These are phyloP conservation scores for Aix galericulata DNA, from an alignment of 2,113 vertebrate genomes.

Conservation along the genomic window DNA sequence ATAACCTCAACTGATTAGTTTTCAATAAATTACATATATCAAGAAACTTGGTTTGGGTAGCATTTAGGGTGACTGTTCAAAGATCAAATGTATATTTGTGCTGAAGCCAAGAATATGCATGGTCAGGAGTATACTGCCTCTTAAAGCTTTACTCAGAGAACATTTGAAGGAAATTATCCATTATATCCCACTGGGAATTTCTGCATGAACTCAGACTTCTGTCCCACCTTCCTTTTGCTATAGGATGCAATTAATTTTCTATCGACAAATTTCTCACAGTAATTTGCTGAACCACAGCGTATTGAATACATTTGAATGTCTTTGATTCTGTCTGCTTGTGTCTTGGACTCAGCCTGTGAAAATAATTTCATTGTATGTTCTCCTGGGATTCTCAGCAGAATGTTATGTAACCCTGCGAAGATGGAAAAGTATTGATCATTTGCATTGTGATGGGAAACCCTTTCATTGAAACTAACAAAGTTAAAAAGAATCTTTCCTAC, in stretches of 20 bases:
- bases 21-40: conserved; percentile 39
- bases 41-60: background rate
- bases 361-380: background rate
- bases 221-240: background rate
- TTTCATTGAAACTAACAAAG: background rate
- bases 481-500: background rate
- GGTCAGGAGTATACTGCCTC: background rate
- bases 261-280: background rate
- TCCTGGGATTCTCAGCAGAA: background rate
- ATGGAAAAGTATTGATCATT: background rate
- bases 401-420: background rate
- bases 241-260: background rate
- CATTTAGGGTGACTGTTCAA: background rate
- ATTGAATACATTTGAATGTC: background rate
- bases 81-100: background rate
- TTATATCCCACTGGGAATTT: background rate
- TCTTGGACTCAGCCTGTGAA: background rate
- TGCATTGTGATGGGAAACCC: background rate
- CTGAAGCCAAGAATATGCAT: background rate
- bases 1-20: conserved; percentile 24
- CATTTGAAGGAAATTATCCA: background rate
- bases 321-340: conserved; percentile 1
- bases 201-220: background rate
- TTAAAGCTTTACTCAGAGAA: background rate
- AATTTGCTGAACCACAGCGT: background rate